These are phyloP conservation scores for Drosophila paulistorum DNA, from an alignment of 1,140 invertebrate genomes.

Conservation along the genomic window DNA sequence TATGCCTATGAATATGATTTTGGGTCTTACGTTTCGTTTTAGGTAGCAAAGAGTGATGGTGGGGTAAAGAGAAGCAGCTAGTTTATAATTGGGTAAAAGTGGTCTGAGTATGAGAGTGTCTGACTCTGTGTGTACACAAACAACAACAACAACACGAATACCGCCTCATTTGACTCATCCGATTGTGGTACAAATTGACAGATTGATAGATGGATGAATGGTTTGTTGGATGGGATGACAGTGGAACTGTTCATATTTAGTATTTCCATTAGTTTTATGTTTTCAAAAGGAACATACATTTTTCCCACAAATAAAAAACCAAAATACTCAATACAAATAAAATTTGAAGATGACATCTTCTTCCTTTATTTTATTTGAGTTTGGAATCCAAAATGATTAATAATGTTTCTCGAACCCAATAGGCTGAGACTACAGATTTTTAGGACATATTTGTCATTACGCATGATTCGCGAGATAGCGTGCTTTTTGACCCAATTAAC, in stretches of 20 bases:
- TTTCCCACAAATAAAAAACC: neutral
- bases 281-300: neutral
- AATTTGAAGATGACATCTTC: neutral
- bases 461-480: too few relatives aligned
- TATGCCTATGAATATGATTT: constrained; percentile 41
- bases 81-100: constrained; percentile 67
- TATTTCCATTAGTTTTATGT: constrained; percentile 5
- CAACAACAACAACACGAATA: constrained; percentile 18
- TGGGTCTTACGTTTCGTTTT: constrained; percentile 29
- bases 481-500: too few relatives aligned
- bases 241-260: constrained; percentile 9
- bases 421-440: too few relatives aligned
- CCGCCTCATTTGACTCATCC: constrained; percentile 36
- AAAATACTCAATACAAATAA: neutral
- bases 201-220: constrained; percentile 1
- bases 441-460: too few relatives aligned
- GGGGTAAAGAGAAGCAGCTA: neutral
- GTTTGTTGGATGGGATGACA: neutral
- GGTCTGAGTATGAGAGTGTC: constrained; percentile 40
- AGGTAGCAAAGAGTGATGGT: constrained; percentile 3
- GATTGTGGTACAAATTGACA: constrained; percentile 14
- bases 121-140: constrained; percentile 45
- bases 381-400: too few relatives aligned
- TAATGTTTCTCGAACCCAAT: too few relatives aligned
- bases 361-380: too few relatives aligned